Evolutionary conservation across 2,113 vertebrate genomes (phyloP), one percentile per base, ranked within the genome.

Genomic region (Chrysemys picta): DNA sequence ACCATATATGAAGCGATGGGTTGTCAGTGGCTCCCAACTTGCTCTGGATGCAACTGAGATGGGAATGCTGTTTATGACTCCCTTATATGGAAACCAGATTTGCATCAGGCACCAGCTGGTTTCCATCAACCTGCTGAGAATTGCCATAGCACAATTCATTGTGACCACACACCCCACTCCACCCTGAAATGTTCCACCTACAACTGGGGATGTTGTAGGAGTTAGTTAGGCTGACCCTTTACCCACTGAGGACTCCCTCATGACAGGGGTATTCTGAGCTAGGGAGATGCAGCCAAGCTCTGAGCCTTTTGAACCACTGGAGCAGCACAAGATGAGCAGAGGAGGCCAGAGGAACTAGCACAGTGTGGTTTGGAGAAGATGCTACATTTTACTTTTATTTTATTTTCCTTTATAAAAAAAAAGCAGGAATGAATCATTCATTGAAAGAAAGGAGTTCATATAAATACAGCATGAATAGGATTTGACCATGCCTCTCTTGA

Each of bases 391-490:
- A 76, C 47, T 83, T 50, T 72, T 31, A 62, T 85, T 82, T 91
- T 88, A 56, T 88, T 95, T 94, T 35, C 2, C 19, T 89, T 89
- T 8, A 65, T 69, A 59, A 53, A 84, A 90, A 84, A 87, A 38
- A 0, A 16, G 0, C 5, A 76, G 17, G 88, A 93, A 91, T 89
- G 65, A 93, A 85, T 89, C 22, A 91, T 4, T 82, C 27, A 45
- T 38, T 87, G 87, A 78, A 54, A 88, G 24, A 92, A 96, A 89
- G 4, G 76, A 3, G 90, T 78, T 95, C 83, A 25, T 42, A 85
- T 78, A 83, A 84, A 75, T 11, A 79, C 7, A 65, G 47, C 50
- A 31, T 24, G 25, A 80, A 49, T 52, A 62, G 62, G 53, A 47
- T 80, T 95, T 87, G 57, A 92, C 83, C 69, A 14, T 54, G 10